These are phyloP conservation scores for Antechinus stuartii DNA, from an alignment of 2,113 vertebrate species.

Conservation along the genomic window DNA sequence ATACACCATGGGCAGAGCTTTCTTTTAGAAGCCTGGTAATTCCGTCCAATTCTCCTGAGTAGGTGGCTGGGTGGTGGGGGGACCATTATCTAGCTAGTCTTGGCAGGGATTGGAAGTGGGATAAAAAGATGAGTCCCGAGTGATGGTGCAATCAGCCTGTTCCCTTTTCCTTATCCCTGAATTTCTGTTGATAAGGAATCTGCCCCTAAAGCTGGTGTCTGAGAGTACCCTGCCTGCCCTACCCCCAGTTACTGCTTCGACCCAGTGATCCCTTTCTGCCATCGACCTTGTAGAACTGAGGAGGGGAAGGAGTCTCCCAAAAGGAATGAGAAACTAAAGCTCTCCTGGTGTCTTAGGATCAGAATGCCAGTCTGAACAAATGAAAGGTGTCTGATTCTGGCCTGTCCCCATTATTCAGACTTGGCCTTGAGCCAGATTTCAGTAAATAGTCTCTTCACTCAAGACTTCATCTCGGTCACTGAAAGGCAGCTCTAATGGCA, in stretches of 20 bases:
- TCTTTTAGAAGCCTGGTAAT: not conserved
- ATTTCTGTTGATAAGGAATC: not conserved
- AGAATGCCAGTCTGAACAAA: not conserved
- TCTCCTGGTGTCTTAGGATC: not conserved
- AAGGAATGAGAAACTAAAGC: not conserved
- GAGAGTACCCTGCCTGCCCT: not conserved
- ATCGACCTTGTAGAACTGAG: not conserved
- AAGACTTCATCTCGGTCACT: not conserved
- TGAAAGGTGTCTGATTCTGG: not conserved
- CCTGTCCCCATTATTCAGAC: not conserved
- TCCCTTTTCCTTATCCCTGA: not conserved
- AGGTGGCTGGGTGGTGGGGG: too few relatives aligned
- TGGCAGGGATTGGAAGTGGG: not conserved
- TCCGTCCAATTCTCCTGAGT: not conserved
- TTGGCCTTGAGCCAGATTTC: not conserved
- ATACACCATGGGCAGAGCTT: not conserved
- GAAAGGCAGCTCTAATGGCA: not conserved
- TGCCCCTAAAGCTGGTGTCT: not conserved
- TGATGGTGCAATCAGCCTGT: not conserved
- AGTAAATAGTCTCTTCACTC: not conserved
- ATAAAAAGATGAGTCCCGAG: not conserved
- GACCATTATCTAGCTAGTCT: too few relatives aligned
- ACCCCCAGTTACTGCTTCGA: not conserved
- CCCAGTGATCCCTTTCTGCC: not conserved
- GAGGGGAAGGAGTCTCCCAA: not conserved